A percentile compares a stretch with the other conserved stretches of the same genome.
Evolutionary conservation across 2,888 invertebrate genomes (phyloP).

Genomic region (Heliconius cydno): DNA sequence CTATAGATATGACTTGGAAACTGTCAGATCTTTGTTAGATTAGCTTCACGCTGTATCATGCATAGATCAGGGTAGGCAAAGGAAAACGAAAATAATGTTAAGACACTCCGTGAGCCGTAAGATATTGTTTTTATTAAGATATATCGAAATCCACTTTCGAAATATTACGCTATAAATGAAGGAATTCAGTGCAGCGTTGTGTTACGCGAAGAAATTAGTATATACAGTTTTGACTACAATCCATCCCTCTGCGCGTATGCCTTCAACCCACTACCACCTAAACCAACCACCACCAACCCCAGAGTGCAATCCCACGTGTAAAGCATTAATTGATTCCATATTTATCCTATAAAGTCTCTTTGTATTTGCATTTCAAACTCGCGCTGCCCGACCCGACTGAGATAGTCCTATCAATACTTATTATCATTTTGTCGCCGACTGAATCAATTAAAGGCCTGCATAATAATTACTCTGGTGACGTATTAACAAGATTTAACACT

Average conservation of each 20-base stretch:
- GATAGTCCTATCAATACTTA: constrained; percentile 68
- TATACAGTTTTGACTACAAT: too few species aligned
- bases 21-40: too few species aligned
- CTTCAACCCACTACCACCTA: neutral
- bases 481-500: constrained; percentile 82
- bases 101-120: neutral
- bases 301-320: constrained; percentile 65
- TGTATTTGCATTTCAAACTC: constrained; percentile 67
- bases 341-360: constrained; percentile 68
- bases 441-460: constrained; percentile 78
- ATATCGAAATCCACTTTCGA: neutral
- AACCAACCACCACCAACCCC: neutral
- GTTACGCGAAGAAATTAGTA: too few species aligned
- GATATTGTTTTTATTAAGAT: too few species aligned
- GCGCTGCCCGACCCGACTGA: constrained; percentile 50
- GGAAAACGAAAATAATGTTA: too few species aligned
- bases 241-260: too few species aligned
- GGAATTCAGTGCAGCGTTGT: neutral
- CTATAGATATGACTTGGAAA: neutral
- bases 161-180: neutral
- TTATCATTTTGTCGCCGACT: constrained; percentile 80
- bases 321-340: constrained; percentile 66
- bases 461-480: constrained; percentile 78
- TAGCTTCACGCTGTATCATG: too few species aligned
- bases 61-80: too few species aligned